Evolutionary conservation across 2,888 invertebrate genomes (phyloP).

Genomic region (Aphodius granarius): DNA sequence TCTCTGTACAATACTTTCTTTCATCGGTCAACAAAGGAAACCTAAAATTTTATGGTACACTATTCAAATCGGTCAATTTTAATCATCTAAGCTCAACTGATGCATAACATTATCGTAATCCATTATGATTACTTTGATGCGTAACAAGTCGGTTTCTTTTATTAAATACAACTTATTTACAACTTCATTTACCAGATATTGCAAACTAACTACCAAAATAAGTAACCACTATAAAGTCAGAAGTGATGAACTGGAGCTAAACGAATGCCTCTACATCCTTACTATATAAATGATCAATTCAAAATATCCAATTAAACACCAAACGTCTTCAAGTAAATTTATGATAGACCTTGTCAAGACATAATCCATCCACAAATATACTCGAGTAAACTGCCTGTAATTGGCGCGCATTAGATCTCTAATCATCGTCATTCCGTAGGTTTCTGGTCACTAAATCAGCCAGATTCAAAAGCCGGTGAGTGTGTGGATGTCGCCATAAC

Average conservation of each 20-base stretch:
- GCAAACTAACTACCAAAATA: too few species aligned
- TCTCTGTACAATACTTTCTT: not conserved
- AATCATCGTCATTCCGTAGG: slow-evolving; percentile 51
- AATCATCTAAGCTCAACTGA: not conserved
- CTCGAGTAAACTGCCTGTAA: not conserved
- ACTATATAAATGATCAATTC: too few species aligned
- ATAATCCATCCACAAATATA: not conserved
- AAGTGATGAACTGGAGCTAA: too few species aligned
- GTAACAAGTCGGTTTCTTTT: too few species aligned
- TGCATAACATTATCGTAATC: not conserved
- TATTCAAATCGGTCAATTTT: not conserved
- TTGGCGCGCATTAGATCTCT: not conserved
- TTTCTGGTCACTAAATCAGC: slow-evolving; percentile 91
- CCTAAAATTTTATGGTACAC: not conserved
- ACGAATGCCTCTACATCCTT: too few species aligned
- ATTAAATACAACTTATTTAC: too few species aligned
- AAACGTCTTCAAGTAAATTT: not conserved
- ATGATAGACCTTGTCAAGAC: not conserved
- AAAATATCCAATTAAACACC: too few species aligned
- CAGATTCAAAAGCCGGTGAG: slow-evolving; percentile 84
- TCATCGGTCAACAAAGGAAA: not conserved
- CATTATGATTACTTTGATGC: not conserved
- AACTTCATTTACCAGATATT: too few species aligned
- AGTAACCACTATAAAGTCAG: too few species aligned
- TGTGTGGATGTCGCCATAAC: slow-evolving; percentile 81